Percentiles rank a stretch among this genome's conserved stretches.
Conservation (phyloP, 53 echinoderm and acorn worm species). For the Stichopus horrens region DNA sequence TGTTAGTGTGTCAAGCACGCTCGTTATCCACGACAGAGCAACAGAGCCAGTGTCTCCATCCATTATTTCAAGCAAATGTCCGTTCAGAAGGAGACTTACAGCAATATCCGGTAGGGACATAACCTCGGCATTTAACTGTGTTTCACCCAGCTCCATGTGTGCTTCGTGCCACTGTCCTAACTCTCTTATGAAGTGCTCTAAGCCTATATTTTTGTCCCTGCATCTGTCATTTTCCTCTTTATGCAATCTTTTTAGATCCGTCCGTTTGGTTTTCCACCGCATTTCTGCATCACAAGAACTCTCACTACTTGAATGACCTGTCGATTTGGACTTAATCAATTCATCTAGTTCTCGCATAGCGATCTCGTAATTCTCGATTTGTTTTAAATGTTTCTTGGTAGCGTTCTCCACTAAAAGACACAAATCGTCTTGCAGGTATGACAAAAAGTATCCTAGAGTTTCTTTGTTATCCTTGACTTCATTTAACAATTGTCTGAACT, state of each 20-base stretch:
- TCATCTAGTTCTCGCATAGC: background rate
- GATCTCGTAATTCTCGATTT: background rate
- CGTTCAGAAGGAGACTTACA: background rate
- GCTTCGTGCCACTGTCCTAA: constrained; percentile 29
- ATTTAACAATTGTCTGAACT: background rate
- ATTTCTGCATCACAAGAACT: background rate
- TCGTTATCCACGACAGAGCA: background rate
- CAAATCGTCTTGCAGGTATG: background rate
- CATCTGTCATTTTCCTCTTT: background rate
- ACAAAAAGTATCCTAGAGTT: background rate
- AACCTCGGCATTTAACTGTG: background rate
- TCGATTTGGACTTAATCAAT: background rate
- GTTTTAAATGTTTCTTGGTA: background rate
- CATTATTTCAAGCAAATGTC: constrained; percentile 5
- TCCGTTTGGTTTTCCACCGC: background rate
- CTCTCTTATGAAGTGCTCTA: constrained; percentile 21
- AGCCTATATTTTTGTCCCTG: background rate
- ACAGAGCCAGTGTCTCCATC: constrained; percentile 27
- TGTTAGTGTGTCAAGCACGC: background rate
- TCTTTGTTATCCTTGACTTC: background rate
- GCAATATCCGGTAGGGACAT: constrained; percentile 4
- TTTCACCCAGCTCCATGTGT: background rate
- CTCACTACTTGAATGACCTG: background rate
- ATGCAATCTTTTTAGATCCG: background rate
- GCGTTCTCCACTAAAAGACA: background rate